A percentile compares a stretch with the other conserved stretches of the same genome.
These are phyloP conservation scores for Phaetusa simplex DNA, from an alignment of 2,113 vertebrate species.

Conservation along the genomic window DNA sequence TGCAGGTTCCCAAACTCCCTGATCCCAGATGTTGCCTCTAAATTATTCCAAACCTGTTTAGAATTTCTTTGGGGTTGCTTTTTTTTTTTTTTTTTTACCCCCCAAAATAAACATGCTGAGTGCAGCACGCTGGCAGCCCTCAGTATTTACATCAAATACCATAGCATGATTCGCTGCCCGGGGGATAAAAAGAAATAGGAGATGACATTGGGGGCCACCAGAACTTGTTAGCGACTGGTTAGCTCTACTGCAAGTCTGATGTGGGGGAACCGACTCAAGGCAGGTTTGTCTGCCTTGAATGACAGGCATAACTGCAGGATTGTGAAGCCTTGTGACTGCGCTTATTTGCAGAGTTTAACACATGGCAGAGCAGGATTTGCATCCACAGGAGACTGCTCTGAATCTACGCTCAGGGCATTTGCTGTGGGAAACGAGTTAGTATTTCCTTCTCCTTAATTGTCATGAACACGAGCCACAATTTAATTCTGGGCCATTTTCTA, in stretches of 20 bases:
- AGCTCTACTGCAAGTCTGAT: background rate
- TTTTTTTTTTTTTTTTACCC: background rate
- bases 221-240: background rate
- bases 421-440: background rate
- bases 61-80: background rate
- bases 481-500: background rate
- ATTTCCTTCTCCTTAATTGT: slow-evolving; percentile 1
- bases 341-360: background rate
- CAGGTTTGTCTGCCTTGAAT: background rate
- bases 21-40: background rate
- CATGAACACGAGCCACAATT: slow-evolving; percentile 16
- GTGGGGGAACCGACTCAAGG: background rate
- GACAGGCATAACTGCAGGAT: background rate
- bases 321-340: background rate
- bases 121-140: background rate
- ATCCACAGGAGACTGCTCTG: background rate
- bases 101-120: background rate
- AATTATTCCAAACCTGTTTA: background rate
- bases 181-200: background rate
- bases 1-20: background rate
- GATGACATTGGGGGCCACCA: background rate
- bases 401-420: background rate
- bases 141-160: background rate
- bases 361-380: background rate
- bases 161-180: background rate